Conservation (phyloP, 2,797 vertebrate genomes). For the Bradypus variegatus region DNA sequence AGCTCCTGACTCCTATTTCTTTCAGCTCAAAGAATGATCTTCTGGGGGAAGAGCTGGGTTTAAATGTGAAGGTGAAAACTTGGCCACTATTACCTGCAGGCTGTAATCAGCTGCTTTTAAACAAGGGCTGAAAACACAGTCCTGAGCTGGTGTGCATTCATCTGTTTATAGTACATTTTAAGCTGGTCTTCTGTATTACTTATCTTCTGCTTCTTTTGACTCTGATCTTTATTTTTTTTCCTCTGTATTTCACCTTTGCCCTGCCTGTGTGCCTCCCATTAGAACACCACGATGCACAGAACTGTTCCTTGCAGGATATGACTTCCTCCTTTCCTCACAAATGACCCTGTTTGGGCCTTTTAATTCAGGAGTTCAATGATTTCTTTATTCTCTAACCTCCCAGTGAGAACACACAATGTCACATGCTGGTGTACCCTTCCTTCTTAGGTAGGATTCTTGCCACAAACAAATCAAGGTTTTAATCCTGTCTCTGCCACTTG, state of each 20-base stretch:
- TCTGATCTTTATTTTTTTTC: neutral
- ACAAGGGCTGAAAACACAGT: neutral
- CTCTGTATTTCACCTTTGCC: constrained; percentile 19
- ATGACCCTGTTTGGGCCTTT: constrained; percentile 35
- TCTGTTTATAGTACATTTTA: neutral
- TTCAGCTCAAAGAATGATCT: constrained; percentile 79
- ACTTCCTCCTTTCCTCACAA: constrained; percentile 27
- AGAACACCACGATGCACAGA: constrained; percentile 6
- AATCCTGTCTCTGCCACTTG: neutral
- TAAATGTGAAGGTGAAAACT: constrained; percentile 93
- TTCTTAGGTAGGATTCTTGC: neutral
- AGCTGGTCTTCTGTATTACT: neutral
- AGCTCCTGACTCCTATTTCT: constrained; percentile 77
- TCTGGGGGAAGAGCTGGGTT: constrained; percentile 83
- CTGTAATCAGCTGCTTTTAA: constrained; percentile 59
- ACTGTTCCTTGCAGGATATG: neutral
- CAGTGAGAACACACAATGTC: constrained; percentile 19
- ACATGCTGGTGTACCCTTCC: neutral
- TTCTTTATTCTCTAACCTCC: constrained; percentile 52
- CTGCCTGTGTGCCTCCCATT: neutral
- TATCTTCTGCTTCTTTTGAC: neutral
- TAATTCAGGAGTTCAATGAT: constrained; percentile 45
- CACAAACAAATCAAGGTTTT: neutral
- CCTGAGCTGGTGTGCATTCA: neutral
- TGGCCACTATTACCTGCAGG: constrained; percentile 82